Percentiles rank a stretch among this genome's conserved stretches.
Evolutionary conservation across 2,113 vertebrate genomes (phyloP).

Genomic region (Mustela nigripes): DNA sequence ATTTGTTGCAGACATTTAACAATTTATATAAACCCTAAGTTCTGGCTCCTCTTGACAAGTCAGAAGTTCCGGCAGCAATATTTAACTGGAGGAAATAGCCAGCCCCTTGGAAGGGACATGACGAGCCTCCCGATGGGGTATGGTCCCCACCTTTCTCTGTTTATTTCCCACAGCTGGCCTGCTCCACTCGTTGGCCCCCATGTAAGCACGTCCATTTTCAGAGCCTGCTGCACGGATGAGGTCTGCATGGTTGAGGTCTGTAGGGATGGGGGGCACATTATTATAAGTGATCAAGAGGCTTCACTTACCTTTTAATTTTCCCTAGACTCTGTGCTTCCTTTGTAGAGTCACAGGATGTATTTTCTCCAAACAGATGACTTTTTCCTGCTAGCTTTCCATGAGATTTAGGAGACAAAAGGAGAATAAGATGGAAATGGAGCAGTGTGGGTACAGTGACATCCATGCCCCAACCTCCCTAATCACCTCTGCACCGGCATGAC

Average conservation of each 20-base stretch:
- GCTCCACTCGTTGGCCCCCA: background rate
- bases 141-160: background rate
- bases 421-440: background rate
- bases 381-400: background rate
- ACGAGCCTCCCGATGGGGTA: fast-evolving
- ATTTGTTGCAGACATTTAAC: background rate
- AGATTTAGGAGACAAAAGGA: background rate
- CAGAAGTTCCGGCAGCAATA: background rate
- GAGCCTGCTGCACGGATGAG: background rate
- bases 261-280: background rate
- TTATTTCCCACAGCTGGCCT: background rate
- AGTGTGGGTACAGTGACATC: background rate
- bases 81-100: background rate
- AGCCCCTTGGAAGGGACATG: fast-evolving
- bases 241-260: background rate
- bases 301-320: background rate
- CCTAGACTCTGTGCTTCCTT: background rate
- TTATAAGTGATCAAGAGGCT: background rate
- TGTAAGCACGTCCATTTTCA: fast-evolving
- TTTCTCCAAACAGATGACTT: background rate
- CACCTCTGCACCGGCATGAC: background rate
- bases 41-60: background rate
- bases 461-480: fast-evolving
- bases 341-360: background rate
- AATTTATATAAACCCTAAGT: background rate